A percentile compares a stretch with the other conserved stretches of the same genome.
phyloP scores from a whole-genome alignment of 2,888 invertebrate genomes.

The Steinernema carpocapsae region DNA sequence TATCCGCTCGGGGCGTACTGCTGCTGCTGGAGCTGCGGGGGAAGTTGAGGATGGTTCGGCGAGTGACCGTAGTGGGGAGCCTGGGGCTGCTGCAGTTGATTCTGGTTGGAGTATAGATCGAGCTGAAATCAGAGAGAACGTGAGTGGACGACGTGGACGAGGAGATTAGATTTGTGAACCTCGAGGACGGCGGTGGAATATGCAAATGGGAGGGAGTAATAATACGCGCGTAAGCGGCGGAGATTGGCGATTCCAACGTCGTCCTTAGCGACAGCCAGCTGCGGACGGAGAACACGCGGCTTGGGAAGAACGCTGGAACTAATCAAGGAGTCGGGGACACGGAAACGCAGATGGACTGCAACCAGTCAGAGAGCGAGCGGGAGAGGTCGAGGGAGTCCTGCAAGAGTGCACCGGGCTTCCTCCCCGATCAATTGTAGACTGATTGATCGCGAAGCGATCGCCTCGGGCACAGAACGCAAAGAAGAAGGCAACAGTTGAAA shows the following conservation, averaged over 20 bases:
- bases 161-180: not conserved
- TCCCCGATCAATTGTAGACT: slow-evolving; percentile 9
- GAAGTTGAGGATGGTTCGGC: slow-evolving; percentile 15
- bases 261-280: slow-evolving; percentile 28
- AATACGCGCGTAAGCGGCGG: slow-evolving; percentile 9
- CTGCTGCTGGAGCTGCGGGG: not conserved
- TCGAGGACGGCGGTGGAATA: not conserved
- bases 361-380: not conserved
- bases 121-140: not conserved
- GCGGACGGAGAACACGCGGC: slow-evolving; percentile 9
- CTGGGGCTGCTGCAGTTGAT: slow-evolving; percentile 9
- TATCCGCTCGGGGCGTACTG: slow-evolving; percentile 18
- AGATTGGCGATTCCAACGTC: slow-evolving; percentile 13
- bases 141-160: not conserved
- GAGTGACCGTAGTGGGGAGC: slow-evolving; percentile 28
- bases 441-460: not conserved
- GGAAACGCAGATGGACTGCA: not conserved
- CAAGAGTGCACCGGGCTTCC: slow-evolving; percentile 18
- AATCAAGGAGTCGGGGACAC: not conserved
- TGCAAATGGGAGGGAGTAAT: slow-evolving; percentile 26
- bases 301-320: too few relatives aligned
- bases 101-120: slow-evolving; percentile 26
- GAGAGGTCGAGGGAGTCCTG: not conserved
- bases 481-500: slow-evolving; percentile 25
- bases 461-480: not conserved